Base-by-base conservation (phyloP, 2,888 invertebrate species). In the Hipparchia sbordonii region DNA sequence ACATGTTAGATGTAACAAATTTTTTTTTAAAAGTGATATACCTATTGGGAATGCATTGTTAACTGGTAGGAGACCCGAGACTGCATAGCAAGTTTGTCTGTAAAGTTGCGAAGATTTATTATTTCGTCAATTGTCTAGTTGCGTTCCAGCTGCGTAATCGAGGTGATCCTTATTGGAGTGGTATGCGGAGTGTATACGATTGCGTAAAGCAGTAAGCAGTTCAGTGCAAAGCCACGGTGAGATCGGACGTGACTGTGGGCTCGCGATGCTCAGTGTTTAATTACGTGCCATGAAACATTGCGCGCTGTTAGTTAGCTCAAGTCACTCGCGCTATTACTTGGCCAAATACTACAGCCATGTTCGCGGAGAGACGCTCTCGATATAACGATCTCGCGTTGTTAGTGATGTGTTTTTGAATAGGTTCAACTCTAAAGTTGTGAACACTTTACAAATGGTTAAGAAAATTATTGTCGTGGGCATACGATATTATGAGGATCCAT, bases 401-500 rank as follows among this genome's bases (percentile, higher is more conserved):
- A 66, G n/a, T 82, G 82, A 75, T 80, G 81, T 80, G 81, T 79
- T 70, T 67, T 61, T 62, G 80, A 70, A 77, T 60, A 65, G 33
- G 10, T 52, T 61, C 48, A 57, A 65, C 52, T 9, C 65, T 81
- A 79, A 76, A 81, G 81, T 81, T 81, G 82, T 86, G 75, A 84
- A 81, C 82, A 80, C 83, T 83, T 78, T 76, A 80, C 85, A 88
- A 87, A 92, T 92, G 92, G 92, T 92, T 89, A 84, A 90, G 78
- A 92, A 92, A 84, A 92, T 92, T 79, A 90, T 92, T 80, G 92
- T 92, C 65, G 86, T 92, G 77, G 92, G 92, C 74, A 88, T 92
- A 82, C 89, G 88, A 73, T 89, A 92, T 78, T 93, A 93, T 78
- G 92, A 93, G 80, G 92, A 93, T 84, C 92, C 92, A 62, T 93